Evolutionary conservation across 2,113 vertebrate species (phyloP).

Genomic region (Chinchilla lanigera): DNA sequence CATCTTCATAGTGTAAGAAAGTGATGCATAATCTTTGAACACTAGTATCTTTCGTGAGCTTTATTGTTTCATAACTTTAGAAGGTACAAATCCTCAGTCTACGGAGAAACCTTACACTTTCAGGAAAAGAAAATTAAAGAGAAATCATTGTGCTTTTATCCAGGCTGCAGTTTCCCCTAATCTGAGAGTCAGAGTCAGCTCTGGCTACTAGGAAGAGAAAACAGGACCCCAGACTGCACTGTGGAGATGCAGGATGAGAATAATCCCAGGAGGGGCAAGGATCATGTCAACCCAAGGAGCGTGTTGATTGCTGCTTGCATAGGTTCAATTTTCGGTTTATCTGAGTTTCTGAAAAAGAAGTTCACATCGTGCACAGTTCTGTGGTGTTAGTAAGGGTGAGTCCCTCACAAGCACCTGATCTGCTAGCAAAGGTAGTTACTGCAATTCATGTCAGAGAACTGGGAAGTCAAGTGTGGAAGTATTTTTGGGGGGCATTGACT

Average conservation of each 20-base stretch:
- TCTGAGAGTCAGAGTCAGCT: not conserved
- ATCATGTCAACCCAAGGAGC: too few species aligned
- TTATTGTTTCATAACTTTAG: not conserved
- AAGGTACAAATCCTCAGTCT: not conserved
- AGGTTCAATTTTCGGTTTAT: not conserved
- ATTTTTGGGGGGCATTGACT: not conserved
- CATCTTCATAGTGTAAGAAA: not conserved
- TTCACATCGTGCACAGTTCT: not conserved
- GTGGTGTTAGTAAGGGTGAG: fast-evolving
- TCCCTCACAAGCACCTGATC: not conserved
- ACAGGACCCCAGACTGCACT: fast-evolving
- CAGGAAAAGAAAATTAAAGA: not conserved
- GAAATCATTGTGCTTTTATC: not conserved
- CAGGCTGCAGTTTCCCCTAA: not conserved
- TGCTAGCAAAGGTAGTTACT: not conserved
- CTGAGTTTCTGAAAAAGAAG: not conserved
- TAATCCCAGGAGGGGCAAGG: fast-evolving
- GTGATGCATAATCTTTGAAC: not conserved
- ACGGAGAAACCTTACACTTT: not conserved
- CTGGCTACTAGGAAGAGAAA: not conserved
- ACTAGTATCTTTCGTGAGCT: not conserved
- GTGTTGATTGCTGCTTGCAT: not conserved
- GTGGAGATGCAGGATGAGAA: not conserved
- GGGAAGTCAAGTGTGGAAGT: not conserved
- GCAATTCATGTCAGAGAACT: not conserved